A percentile compares a stretch with the other conserved stretches of the same genome.
These are phyloP conservation scores for Diorhabda elongata DNA, from an alignment of 1,140 invertebrate genomes.

Conservation along the genomic window DNA sequence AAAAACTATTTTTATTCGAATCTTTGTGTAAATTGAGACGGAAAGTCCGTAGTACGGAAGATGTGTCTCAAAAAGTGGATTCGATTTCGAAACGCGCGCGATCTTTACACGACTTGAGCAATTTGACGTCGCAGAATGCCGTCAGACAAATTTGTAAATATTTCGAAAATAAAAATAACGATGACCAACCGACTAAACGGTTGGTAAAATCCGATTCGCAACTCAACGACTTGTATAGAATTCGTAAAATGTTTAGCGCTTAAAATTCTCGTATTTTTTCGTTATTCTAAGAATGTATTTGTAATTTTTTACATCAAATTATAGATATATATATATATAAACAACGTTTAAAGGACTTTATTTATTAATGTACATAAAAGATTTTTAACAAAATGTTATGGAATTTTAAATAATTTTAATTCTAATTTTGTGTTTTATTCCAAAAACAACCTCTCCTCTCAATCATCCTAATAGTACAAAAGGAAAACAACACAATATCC, in stretches of 20 bases:
- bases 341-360: not conserved
- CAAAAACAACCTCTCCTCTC: not conserved
- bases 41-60: slow-evolving; percentile 51
- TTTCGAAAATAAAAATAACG: slow-evolving; percentile 49
- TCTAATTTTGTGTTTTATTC: not conserved
- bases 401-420: slow-evolving; percentile 5
- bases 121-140: slow-evolving; percentile 43
- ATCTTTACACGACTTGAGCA: slow-evolving; percentile 57
- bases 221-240: slow-evolving; percentile 14
- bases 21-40: slow-evolving; percentile 53
- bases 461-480: too few species aligned
- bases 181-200: slow-evolving; percentile 1
- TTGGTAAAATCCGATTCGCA: slow-evolving; percentile 14
- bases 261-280: slow-evolving; percentile 2
- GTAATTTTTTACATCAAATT: too few species aligned
- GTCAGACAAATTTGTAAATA: slow-evolving; percentile 60
- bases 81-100: slow-evolving; percentile 52
- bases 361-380: slow-evolving; percentile 4
- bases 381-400: slow-evolving; percentile 6
- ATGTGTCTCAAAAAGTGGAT: slow-evolving; percentile 47
- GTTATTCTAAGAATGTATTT: not conserved
- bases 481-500: too few species aligned
- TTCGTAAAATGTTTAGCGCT: slow-evolving; percentile 18
- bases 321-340: not conserved
- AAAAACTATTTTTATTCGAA: slow-evolving; percentile 59